Percentiles rank a stretch among this genome's conserved stretches.
phyloP scores from a whole-genome alignment of 2,113 vertebrate genomes.

The Tympanuchus pallidicinctus region DNA sequence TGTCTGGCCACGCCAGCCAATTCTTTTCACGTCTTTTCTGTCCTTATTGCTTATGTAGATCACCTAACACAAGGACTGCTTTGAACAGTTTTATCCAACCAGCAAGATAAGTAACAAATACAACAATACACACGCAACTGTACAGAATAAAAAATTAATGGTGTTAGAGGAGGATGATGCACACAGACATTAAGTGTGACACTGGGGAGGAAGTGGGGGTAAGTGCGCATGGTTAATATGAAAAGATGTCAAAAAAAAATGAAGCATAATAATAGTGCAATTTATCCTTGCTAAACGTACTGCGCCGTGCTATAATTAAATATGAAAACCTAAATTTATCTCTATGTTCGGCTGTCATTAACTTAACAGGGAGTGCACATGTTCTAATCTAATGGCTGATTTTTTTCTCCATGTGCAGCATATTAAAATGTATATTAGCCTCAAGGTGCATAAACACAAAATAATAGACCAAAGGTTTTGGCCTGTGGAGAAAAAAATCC shows the following conservation, averaged over 20 bases:
- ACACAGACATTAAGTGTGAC: conserved; percentile 63
- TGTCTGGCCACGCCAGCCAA: not conserved
- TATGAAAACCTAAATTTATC: conserved; percentile 97
- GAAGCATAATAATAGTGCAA: conserved; percentile 92
- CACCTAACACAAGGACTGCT: not conserved
- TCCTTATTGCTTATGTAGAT: not conserved
- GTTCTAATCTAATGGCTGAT: conserved; percentile 87
- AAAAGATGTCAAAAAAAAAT: conserved; percentile 85
- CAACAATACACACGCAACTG: conserved; percentile 31
- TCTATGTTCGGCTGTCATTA: conserved; percentile 92
- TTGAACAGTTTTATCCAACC: conserved; percentile 12
- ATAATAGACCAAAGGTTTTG: conserved; percentile 87
- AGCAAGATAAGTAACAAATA: conserved; percentile 60
- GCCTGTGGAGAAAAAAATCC: conserved; percentile 82
- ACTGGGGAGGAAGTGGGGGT: conserved; percentile 66
- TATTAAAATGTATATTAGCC: conserved; percentile 94
- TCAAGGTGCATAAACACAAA: conserved; percentile 91
- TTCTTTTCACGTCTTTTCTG: not conserved
- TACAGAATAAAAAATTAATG: conserved; percentile 56
- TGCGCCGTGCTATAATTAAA: conserved; percentile 94
- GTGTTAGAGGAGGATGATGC: conserved; percentile 44
- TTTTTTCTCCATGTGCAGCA: conserved; percentile 85
- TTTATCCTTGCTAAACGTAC: conserved; percentile 91
- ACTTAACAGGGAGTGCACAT: conserved; percentile 91
- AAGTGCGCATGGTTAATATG: conserved; percentile 82